Evolutionary conservation across 1,140 invertebrate species (phyloP).

Genomic region (Dendroctonus valens): DNA sequence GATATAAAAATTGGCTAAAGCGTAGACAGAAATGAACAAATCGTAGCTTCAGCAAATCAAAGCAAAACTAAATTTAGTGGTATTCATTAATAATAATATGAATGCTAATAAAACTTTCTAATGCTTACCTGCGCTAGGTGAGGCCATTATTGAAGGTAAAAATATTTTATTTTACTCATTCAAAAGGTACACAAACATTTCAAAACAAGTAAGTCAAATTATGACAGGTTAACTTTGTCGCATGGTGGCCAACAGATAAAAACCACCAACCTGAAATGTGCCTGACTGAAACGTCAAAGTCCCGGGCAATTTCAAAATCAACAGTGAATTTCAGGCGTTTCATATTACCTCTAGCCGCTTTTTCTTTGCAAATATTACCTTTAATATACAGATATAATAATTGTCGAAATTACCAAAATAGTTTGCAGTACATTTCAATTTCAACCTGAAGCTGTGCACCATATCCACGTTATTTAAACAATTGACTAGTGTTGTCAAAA

Average conservation of each 20-base stretch:
- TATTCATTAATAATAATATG: background rate
- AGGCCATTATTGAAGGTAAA: constrained; percentile 36
- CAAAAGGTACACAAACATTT: constrained; percentile 38
- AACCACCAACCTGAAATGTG: too few relatives aligned
- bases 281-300: too few relatives aligned
- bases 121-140: constrained; percentile 6
- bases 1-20: too few relatives aligned
- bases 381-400: background rate
- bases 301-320: too few relatives aligned
- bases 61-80: too few relatives aligned
- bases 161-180: constrained; percentile 33
- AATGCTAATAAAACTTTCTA: background rate
- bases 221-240: constrained; percentile 38
- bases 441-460: background rate
- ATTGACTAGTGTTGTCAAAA: constrained; percentile 33
- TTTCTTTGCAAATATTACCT: too few relatives aligned
- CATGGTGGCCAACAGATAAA: constrained; percentile 29
- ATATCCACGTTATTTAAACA: constrained; percentile 27
- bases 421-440: too few relatives aligned
- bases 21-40: too few relatives aligned
- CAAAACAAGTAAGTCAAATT: constrained; percentile 44
- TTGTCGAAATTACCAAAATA: too few relatives aligned
- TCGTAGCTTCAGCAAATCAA: too few relatives aligned
- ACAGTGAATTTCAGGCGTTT: too few relatives aligned
- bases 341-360: too few relatives aligned